phyloP scores from a whole-genome alignment of 2,888 invertebrate species.

The Incurvaria masculella region DNA sequence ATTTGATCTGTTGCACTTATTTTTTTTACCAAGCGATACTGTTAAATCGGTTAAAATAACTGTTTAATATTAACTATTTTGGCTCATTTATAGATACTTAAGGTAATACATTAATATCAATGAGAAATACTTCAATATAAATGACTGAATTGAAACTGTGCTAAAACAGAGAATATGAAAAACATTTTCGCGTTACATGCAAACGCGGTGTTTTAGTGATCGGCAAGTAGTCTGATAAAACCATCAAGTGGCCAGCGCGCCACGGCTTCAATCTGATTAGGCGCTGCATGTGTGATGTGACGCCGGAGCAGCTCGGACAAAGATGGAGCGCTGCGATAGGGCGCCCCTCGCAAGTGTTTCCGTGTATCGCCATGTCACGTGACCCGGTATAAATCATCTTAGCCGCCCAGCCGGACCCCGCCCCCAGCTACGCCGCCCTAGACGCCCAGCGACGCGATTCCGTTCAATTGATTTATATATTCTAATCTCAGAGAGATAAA shows the following conservation, averaged over 20 bases:
- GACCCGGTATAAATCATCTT: conserved; percentile 35
- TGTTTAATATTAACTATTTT: too few species aligned
- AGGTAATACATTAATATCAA: too few species aligned
- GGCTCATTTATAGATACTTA: background rate
- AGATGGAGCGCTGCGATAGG: conserved; percentile 3
- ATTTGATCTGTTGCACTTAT: too few species aligned
- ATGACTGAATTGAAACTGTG: conserved; percentile 2
- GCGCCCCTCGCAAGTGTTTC: conserved; percentile 7
- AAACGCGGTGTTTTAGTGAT: background rate
- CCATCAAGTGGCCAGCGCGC: conserved; percentile 1
- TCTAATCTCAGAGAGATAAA: too few species aligned
- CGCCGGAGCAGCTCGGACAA: conserved; percentile 11
- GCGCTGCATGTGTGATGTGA: conserved; percentile 10
- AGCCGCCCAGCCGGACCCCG: conserved; percentile 22
- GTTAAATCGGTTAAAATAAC: too few species aligned
- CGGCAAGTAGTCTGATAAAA: background rate
- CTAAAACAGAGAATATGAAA: background rate
- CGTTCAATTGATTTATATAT: too few species aligned
- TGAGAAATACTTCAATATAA: conserved; percentile 2
- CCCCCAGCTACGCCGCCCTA: conserved; percentile 1
- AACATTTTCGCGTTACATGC: background rate
- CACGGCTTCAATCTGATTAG: conserved; percentile 8
- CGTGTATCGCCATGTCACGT: conserved; percentile 11
- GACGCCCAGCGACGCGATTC: background rate
- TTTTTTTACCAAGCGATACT: too few species aligned